Conservation (phyloP, 2,113 vertebrate genomes). For the Hydropotes inermis region DNA sequence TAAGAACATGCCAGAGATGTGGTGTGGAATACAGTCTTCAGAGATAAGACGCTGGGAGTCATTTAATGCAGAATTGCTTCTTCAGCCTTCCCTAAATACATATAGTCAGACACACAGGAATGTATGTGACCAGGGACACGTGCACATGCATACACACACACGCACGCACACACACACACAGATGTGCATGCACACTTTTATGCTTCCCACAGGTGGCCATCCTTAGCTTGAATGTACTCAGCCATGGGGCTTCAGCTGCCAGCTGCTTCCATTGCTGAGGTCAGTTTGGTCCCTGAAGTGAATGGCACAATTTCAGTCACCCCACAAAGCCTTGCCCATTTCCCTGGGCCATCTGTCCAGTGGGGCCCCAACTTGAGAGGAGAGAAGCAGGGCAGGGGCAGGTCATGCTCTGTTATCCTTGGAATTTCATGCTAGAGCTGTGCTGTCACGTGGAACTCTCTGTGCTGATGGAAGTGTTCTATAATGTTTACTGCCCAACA, state of each 20-base stretch:
- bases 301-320: neutral
- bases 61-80: neutral
- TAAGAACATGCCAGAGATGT: neutral
- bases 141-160: accelerated
- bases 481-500: neutral
- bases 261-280: neutral
- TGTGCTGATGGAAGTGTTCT: neutral
- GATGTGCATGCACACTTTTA: accelerated
- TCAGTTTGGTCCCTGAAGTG: neutral
- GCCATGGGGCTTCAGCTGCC: neutral
- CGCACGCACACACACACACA: neutral
- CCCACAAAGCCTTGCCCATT: neutral
- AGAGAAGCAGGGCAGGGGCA: neutral
- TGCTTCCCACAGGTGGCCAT: neutral
- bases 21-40: neutral
- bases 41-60: neutral
- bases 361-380: neutral
- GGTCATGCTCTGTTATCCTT: neutral
- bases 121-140: accelerated
- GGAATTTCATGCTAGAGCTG: neutral
- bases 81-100: neutral
- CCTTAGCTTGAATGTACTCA: neutral
- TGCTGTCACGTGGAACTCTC: neutral
- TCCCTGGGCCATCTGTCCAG: neutral
- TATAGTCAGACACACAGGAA: neutral